Evolutionary conservation across 1,140 invertebrate species (phyloP).

Genomic region (Hirudo medicinalis): DNA sequence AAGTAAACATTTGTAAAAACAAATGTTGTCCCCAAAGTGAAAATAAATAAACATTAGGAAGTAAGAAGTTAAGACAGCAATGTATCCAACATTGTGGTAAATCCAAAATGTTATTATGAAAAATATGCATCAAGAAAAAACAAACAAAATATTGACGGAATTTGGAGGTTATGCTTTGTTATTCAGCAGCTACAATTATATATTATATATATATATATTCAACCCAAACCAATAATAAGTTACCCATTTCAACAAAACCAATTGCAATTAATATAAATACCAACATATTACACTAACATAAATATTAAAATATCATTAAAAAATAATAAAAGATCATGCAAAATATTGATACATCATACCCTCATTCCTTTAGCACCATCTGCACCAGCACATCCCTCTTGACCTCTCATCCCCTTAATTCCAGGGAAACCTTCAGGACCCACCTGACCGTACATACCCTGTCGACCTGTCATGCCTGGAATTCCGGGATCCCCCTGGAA

Average conservation of each 20-base stretch:
- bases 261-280: background rate
- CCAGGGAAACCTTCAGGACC: background rate
- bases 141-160: background rate
- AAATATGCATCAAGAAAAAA: no score
- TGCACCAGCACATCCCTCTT: background rate
- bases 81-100: background rate
- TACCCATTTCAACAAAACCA: background rate
- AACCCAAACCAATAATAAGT: background rate
- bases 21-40: no score
- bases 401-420: background rate
- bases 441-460: background rate
- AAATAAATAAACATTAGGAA: no score
- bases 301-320: constrained; percentile 2
- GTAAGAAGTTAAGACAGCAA: no score
- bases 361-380: constrained; percentile 2
- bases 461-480: background rate
- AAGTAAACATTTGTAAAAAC: no score
- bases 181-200: no score
- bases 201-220: no score
- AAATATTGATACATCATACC: background rate
- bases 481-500: background rate
- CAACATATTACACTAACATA: background rate
- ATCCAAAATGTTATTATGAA: background rate
- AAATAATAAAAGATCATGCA: background rate
- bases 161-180: no score